Percentiles rank a stretch among this genome's conserved stretches.
Evolutionary conservation across 2,888 invertebrate genomes (phyloP).

Genomic region (Hirtodrosophila alboralis): DNA sequence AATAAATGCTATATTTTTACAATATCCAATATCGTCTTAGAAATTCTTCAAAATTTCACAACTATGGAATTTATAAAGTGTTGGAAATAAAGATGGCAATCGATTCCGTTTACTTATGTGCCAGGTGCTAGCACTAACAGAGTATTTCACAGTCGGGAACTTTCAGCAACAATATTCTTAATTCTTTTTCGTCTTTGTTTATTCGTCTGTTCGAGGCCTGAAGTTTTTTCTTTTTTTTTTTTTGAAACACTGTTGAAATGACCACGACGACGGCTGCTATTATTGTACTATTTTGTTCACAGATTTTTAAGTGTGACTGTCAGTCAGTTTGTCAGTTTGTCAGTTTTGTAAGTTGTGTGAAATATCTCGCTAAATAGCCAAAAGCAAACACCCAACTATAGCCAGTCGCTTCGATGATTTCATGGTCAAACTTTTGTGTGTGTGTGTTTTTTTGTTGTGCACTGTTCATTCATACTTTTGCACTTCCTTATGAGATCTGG

Average conservation of each 20-base stretch:
- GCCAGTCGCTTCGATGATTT: slow-evolving; percentile 51
- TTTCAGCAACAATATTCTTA: no score
- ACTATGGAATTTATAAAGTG: no score
- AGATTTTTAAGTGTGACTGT: slow-evolving; percentile 61
- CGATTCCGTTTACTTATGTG: no score
- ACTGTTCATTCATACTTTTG: slow-evolving; percentile 49
- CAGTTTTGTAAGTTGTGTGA: slow-evolving; percentile 60
- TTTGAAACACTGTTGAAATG: slow-evolving; percentile 25
- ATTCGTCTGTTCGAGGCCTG: slow-evolving; percentile 20
- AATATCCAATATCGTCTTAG: no score
- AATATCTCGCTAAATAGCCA: slow-evolving; percentile 69
- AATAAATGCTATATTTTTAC: no score
- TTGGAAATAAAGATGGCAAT: no score
- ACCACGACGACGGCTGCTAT: slow-evolving; percentile 21
- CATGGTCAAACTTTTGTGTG: slow-evolving; percentile 49
- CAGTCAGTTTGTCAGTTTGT: slow-evolving; percentile 33
- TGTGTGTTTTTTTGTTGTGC: not conserved
- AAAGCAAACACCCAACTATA: slow-evolving; percentile 66
- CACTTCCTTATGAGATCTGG: slow-evolving; percentile 36
- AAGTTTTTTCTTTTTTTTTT: no score
- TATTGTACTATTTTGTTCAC: slow-evolving; percentile 35
- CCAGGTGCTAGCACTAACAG: no score
- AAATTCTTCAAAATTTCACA: no score
- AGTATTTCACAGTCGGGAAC: no score
- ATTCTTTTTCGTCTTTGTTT: slow-evolving; percentile 35